Evolutionary conservation across 1,140 invertebrate genomes (phyloP).

Genomic region (Diorhabda sublineata): DNA sequence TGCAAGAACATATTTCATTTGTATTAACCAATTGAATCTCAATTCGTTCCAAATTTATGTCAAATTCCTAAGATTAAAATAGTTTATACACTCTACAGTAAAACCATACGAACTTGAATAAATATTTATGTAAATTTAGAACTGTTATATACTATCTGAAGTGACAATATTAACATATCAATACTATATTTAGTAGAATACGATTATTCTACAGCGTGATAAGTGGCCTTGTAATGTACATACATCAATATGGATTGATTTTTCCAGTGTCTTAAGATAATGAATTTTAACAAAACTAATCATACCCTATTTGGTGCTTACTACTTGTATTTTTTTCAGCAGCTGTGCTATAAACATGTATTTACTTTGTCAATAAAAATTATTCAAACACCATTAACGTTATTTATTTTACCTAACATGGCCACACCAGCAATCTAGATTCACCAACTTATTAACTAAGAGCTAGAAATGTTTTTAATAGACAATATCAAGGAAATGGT

Average conservation of each 20-base stretch:
- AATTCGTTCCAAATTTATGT: background rate
- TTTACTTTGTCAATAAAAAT: constrained; percentile 22
- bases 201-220: constrained; percentile 41
- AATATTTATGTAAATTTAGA: constrained; percentile 17
- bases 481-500: too few species aligned
- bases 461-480: too few species aligned
- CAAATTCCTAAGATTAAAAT: background rate
- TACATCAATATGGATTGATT: constrained; percentile 35
- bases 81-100: constrained; percentile 18
- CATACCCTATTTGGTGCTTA: constrained; percentile 38
- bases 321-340: constrained; percentile 34
- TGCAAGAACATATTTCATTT: too few species aligned
- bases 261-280: constrained; percentile 43
- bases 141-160: constrained; percentile 32
- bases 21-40: background rate
- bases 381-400: constrained; percentile 9
- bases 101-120: constrained; percentile 19
- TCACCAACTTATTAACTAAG: too few species aligned
- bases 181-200: constrained; percentile 35
- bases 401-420: background rate
- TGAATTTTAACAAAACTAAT: constrained; percentile 27
- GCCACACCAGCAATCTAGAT: too few species aligned
- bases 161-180: constrained; percentile 48
- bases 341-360: constrained; percentile 38
- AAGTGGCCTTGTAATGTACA: constrained; percentile 43